Percentiles rank a stretch among this genome's conserved stretches.
Conservation (phyloP, 2,113 vertebrate genomes). For the Trachemys scripta region DNA sequence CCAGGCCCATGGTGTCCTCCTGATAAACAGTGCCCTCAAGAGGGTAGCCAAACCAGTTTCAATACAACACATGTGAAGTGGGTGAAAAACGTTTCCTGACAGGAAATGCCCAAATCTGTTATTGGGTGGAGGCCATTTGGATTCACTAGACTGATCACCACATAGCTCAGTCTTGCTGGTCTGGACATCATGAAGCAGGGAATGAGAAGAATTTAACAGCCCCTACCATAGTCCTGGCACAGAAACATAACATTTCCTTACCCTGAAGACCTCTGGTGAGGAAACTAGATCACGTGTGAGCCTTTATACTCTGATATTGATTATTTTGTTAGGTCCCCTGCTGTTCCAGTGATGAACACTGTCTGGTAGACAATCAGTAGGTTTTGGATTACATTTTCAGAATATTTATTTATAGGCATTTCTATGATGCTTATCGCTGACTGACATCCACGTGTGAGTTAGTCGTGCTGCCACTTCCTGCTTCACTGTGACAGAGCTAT, state of each 20-base stretch:
- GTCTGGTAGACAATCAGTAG: background rate
- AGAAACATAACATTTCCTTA: background rate
- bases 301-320: background rate
- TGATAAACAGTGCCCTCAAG: background rate
- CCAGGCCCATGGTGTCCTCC: background rate
- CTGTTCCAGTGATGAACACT: background rate
- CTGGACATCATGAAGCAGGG: background rate
- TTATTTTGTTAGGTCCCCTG: background rate
- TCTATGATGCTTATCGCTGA: background rate
- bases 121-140: background rate
- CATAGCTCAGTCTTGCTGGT: background rate
- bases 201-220: background rate
- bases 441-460: background rate
- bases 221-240: background rate
- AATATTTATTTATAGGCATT: background rate
- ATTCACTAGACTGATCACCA: background rate
- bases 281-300: background rate
- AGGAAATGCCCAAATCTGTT: background rate
- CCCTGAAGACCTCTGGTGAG: background rate
- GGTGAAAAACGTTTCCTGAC: background rate
- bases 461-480: background rate
- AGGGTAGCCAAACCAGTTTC: background rate
- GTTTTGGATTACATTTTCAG: background rate
- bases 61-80: background rate
- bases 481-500: background rate